Base-by-base conservation (phyloP, 1,140 invertebrate species). In the Brachionus asplanchnoidis region DNA sequence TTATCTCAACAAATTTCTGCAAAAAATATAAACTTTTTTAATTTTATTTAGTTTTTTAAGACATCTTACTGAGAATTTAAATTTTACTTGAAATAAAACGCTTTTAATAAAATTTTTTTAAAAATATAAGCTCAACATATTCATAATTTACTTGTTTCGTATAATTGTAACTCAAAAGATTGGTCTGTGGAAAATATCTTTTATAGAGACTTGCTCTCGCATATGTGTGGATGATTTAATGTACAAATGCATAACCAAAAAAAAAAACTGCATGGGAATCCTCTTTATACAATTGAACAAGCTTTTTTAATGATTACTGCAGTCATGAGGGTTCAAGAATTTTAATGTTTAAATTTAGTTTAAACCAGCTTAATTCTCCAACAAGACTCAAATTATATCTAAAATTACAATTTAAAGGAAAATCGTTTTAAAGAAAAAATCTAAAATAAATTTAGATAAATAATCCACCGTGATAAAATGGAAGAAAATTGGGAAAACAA, bases 401-500 rank as follows among this genome's bases (percentile, higher is more conserved):
- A 36, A 36, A 36, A 36, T 36, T 36, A 36, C 32, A 36, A 36
- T 36, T 3, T 6, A 36, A 36, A 36, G 32, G 32, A 36, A 36
- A 7, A 7, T 36, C 32, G 9, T 20, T 23, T 17, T 2, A 56
- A 6, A 23, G 20, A 60, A 9, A 20, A 60, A 60, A 20, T 20
- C 23, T 60, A 9, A 60, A 20, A 20, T 60, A 20, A 20, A 9
- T 53, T 36, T 36, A 36, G 32, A 36, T 36, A 26, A 20, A 60
- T 20, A 50, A 77, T 46, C 23, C 40, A 77, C 26, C 23, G 73
- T 23, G 12, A 75, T 6, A 77, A 77, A 77, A 77, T 77, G 73
- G 73, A 77, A 36, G 73, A 77, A 53, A 50, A 77, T 77, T 77
- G 73, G 73, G 73, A 77, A n/a, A 40, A 26, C 12, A 44, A 77